A percentile compares a stretch with the other conserved stretches of the same genome.
These are phyloP conservation scores for Thaleichthys pacificus DNA, from an alignment of 2,797 vertebrate genomes.

Conservation along the genomic window DNA sequence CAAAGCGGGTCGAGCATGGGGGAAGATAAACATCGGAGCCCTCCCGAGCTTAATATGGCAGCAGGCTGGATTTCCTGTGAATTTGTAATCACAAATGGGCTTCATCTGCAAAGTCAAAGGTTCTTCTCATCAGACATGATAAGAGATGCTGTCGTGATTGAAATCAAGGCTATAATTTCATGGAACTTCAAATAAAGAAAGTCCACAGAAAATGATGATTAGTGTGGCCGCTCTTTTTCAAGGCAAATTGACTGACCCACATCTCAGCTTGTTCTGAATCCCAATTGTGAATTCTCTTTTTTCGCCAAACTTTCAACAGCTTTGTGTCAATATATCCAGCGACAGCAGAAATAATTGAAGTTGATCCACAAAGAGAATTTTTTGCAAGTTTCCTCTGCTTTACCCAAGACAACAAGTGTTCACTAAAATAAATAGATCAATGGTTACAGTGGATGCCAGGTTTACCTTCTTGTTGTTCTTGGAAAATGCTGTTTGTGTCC, in stretches of 20 bases:
- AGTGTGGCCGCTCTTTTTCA: constrained; percentile 5
- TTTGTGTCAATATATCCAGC: constrained; percentile 15
- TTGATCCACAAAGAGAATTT: constrained; percentile 34
- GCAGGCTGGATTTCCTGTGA: constrained; percentile 45
- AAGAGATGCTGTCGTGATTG: background rate
- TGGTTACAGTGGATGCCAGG: constrained; percentile 29
- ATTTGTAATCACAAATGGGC: constrained; percentile 55
- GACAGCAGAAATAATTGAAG: constrained; percentile 23
- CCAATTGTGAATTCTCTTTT: constrained; percentile 21
- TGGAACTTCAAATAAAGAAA: constrained; percentile 25
- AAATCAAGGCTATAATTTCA: constrained; percentile 28
- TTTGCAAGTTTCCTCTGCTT: constrained; percentile 33
- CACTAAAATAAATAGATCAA: constrained; percentile 44
- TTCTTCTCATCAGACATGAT: constrained; percentile 39
- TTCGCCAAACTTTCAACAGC: background rate
- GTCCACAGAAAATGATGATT: background rate
- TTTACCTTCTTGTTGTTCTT: constrained; percentile 35
- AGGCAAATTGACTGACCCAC: constrained; percentile 32
- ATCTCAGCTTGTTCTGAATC: constrained; percentile 33
- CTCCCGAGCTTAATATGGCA: constrained; percentile 40
- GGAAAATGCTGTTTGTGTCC: constrained; percentile 39
- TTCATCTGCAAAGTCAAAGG: constrained; percentile 46
- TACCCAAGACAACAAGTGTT: constrained; percentile 43
- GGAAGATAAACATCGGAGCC: constrained; percentile 55
- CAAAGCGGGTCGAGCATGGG: constrained; percentile 49